These are phyloP conservation scores for Heliopora coerulea DNA, from an alignment of 92 coral and sea anemone species.

Conservation along the genomic window DNA sequence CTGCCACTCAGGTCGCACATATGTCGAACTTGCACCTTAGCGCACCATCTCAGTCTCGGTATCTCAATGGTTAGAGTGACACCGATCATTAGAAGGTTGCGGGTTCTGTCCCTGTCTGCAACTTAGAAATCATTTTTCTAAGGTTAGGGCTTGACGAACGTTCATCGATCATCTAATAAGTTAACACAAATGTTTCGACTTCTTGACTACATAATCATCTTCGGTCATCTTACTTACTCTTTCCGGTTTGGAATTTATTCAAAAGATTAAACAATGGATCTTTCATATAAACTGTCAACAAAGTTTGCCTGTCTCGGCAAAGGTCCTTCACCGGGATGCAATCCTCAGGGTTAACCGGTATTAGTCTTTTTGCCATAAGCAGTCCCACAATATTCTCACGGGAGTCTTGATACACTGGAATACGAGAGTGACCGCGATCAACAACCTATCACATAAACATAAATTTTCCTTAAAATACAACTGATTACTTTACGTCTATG, in stretches of 20 bases:
- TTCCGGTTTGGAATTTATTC: constrained; percentile 97
- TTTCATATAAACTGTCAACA: constrained; percentile 55
- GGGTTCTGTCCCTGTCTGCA: too few relatives aligned
- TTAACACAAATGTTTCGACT: too few relatives aligned
- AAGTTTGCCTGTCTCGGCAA: constrained; percentile 58
- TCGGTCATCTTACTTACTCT: constrained; percentile 58
- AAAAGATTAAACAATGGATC: constrained; percentile 90
- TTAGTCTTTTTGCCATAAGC: constrained; percentile 81
- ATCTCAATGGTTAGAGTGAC: too few relatives aligned
- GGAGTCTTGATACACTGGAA: constrained; percentile 73
- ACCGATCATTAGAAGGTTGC: too few relatives aligned
- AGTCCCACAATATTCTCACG: constrained; percentile 74
- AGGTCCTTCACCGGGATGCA: constrained; percentile 71
- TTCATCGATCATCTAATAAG: too few relatives aligned
- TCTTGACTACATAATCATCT: too few relatives aligned
- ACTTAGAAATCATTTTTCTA: too few relatives aligned
- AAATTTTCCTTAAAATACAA: too few relatives aligned
- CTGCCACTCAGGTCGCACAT: too few relatives aligned
- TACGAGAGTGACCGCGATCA: constrained; percentile 85
- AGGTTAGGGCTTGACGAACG: too few relatives aligned
- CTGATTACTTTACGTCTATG: neutral
- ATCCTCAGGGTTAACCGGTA: constrained; percentile 82
- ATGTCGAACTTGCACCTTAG: too few relatives aligned
- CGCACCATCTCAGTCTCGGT: too few relatives aligned
- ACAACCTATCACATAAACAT: constrained; percentile 53